Conservation (phyloP, 2,113 vertebrate species). For the Xiphophorus hellerii region DNA sequence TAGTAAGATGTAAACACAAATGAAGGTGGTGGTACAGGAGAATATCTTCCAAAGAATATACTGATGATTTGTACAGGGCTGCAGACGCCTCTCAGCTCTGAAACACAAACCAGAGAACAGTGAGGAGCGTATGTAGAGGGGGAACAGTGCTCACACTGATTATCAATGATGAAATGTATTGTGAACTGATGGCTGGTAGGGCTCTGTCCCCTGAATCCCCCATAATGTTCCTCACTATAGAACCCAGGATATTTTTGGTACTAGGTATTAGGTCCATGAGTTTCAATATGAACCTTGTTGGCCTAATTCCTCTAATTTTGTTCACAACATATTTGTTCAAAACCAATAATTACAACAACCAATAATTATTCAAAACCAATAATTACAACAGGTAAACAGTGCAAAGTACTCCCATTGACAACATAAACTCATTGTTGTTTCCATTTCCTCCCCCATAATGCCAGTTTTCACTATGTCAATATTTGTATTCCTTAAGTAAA, state of each 20-base stretch:
- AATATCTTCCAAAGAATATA: slow-evolving; percentile 28
- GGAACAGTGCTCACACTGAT: not conserved
- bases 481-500: no score
- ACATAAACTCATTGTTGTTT: no score
- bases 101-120: slow-evolving; percentile 11
- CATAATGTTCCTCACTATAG: not conserved
- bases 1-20: slow-evolving; percentile 15
- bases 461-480: no score
- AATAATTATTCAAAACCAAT: no score
- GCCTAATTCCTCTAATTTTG: no score
- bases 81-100: slow-evolving; percentile 42
- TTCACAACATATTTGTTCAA: no score
- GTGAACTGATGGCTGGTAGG: not conserved
- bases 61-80: slow-evolving; percentile 26
- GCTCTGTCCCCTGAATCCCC: not conserved
- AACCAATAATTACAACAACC: no score
- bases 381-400: no score
- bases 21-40: slow-evolving; percentile 9
- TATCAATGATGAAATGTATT: not conserved
- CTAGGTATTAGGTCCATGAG: no score
- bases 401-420: no score
- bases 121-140: not conserved
- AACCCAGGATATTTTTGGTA: not conserved
- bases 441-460: no score
- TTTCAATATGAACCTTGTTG: no score